phyloP scores from a whole-genome alignment of 2,113 vertebrate genomes.

The Clarias batrachus region DNA sequence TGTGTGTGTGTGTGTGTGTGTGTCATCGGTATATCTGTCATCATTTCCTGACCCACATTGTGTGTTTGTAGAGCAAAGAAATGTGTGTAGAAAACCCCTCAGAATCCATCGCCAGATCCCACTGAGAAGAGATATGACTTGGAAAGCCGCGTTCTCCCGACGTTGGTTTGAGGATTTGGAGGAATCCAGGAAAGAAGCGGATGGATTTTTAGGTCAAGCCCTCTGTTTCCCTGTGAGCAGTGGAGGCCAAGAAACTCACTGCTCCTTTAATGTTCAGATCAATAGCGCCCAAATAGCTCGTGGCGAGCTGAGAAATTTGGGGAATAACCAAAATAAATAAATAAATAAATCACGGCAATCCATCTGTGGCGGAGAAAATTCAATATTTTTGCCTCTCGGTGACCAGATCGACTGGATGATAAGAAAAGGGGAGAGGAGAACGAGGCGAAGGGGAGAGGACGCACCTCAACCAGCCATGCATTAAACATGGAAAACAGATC shows the following conservation, averaged over 20 bases:
- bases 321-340: slow-evolving; percentile 54
- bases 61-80: slow-evolving; percentile 29
- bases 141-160: slow-evolving; percentile 29
- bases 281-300: slow-evolving; percentile 61
- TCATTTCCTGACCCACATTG: slow-evolving; percentile 28
- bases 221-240: slow-evolving; percentile 51
- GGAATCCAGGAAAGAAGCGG: slow-evolving; percentile 50
- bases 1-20: not conserved
- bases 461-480: slow-evolving; percentile 42
- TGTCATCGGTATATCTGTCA: not conserved
- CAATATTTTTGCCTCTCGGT: slow-evolving; percentile 57
- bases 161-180: slow-evolving; percentile 46
- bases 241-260: slow-evolving; percentile 55
- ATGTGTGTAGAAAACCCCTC: not conserved
- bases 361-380: slow-evolving; percentile 63
- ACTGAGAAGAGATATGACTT: slow-evolving; percentile 29
- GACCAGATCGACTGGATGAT: slow-evolving; percentile 59
- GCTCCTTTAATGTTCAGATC: slow-evolving; percentile 70
- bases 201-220: slow-evolving; percentile 57
- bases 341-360: slow-evolving; percentile 46
- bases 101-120: slow-evolving; percentile 35
- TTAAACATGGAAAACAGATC: slow-evolving; percentile 60
- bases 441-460: not conserved
- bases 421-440: not conserved
- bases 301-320: slow-evolving; percentile 60